phyloP scores from a whole-genome alignment of 2,888 invertebrate genomes.

The Thereva nobilitata region DNA sequence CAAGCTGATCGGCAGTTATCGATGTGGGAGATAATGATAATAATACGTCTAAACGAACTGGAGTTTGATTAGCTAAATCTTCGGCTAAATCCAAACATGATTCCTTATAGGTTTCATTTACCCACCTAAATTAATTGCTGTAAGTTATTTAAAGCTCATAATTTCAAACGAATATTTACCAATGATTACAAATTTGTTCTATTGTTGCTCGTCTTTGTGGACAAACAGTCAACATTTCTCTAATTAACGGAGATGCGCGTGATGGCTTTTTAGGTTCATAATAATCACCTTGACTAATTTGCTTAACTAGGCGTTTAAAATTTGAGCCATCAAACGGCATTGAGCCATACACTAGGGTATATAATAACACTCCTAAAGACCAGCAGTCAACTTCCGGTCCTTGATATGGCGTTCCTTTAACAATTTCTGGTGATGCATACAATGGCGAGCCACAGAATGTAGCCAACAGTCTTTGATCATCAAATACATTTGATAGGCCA shows the following conservation, averaged over 20 bases:
- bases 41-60: constrained; percentile 83
- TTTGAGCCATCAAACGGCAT: constrained; percentile 99
- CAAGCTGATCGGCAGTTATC: constrained; percentile 72
- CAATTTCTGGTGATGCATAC: constrained; percentile 97
- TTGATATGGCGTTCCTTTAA: constrained; percentile 93
- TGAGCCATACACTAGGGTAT: constrained; percentile 97
- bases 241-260: constrained; percentile 90
- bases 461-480: constrained; percentile 79
- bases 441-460: constrained; percentile 97
- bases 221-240: constrained; percentile 92
- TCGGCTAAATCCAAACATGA: constrained; percentile 85
- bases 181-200: constrained; percentile 91
- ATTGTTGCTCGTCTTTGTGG: constrained; percentile 88
- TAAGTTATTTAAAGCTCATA: background rate
- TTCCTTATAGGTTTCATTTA: constrained; percentile 81
- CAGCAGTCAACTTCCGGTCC: constrained; percentile 95
- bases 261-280: constrained; percentile 95
- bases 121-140: constrained; percentile 67
- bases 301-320: constrained; percentile 93
- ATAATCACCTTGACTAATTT: constrained; percentile 97
- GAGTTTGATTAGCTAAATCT: constrained; percentile 86
- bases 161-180: constrained; percentile 59
- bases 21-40: constrained; percentile 84
- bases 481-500: constrained; percentile 96
- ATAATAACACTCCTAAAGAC: constrained; percentile 96